Percentiles rank a stretch among this genome's conserved stretches.
Conservation (phyloP, 1,140 invertebrate genomes). For the Lucilia cuprina region DNA sequence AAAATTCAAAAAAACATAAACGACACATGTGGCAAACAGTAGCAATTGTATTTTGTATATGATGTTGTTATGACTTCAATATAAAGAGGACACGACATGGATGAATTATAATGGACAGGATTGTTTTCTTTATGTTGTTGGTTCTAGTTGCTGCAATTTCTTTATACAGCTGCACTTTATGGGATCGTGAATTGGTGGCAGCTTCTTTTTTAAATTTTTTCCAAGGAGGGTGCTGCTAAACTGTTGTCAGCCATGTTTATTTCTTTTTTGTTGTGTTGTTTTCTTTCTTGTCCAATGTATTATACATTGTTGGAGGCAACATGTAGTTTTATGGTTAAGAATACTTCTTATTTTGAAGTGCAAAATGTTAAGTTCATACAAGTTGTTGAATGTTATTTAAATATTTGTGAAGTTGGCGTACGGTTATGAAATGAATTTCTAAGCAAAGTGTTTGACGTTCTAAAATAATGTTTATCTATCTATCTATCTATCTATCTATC, state of each 20-base stretch:
- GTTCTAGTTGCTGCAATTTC: neutral
- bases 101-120: conserved; percentile 30
- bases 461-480: too few relatives aligned
- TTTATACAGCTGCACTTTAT: neutral
- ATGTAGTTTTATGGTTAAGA: neutral
- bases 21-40: conserved; percentile 57
- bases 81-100: conserved; percentile 32
- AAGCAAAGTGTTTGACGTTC: too few relatives aligned
- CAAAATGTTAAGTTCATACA: neutral
- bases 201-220: neutral
- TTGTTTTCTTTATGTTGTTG: neutral
- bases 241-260: conserved; percentile 8
- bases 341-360: neutral
- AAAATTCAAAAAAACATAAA: conserved; percentile 23
- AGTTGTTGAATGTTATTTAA: neutral
- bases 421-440: too few relatives aligned
- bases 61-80: conserved; percentile 37
- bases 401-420: too few relatives aligned
- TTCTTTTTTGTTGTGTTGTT: neutral
- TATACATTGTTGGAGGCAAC: conserved; percentile 3
- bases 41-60: conserved; percentile 60
- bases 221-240: neutral
- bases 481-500: too few relatives aligned
- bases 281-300: neutral
- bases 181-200: neutral